Evolutionary conservation across 2,797 vertebrate species (phyloP).

Genomic region (Meriones psammophilus): DNA sequence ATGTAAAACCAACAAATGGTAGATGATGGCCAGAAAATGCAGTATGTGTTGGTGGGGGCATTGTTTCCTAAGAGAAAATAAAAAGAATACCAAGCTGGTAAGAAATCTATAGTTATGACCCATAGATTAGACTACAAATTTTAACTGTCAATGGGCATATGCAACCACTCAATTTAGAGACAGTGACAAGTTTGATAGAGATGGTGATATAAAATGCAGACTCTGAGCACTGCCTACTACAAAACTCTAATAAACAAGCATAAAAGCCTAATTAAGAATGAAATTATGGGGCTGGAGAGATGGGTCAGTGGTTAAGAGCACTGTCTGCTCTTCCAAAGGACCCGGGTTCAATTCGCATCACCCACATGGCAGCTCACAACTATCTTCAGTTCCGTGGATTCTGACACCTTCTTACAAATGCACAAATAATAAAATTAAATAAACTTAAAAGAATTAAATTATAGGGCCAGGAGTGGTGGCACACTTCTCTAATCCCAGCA

Average conservation of each 20-base stretch:
- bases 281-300: not conserved
- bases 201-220: not conserved
- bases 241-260: constrained; percentile 26
- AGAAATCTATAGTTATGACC: not conserved
- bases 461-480: no score
- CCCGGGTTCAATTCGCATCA: no score
- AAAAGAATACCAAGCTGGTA: constrained; percentile 44
- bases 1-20: constrained; percentile 98
- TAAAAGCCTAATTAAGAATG: not conserved
- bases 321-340: no score
- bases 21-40: constrained; percentile 99
- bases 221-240: not conserved
- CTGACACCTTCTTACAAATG: no score
- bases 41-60: constrained; percentile 97
- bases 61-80: constrained; percentile 93
- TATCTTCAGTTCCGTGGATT: no score
- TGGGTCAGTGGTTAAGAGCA: no score
- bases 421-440: no score
- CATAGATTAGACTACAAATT: not conserved
- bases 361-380: no score
- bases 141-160: not conserved
- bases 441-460: no score
- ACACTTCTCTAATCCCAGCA: no score
- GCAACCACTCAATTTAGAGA: not conserved
- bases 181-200: not conserved